These are phyloP conservation scores for Pleuronectes platessa DNA, from an alignment of 2,113 vertebrate genomes.

Conservation along the genomic window DNA sequence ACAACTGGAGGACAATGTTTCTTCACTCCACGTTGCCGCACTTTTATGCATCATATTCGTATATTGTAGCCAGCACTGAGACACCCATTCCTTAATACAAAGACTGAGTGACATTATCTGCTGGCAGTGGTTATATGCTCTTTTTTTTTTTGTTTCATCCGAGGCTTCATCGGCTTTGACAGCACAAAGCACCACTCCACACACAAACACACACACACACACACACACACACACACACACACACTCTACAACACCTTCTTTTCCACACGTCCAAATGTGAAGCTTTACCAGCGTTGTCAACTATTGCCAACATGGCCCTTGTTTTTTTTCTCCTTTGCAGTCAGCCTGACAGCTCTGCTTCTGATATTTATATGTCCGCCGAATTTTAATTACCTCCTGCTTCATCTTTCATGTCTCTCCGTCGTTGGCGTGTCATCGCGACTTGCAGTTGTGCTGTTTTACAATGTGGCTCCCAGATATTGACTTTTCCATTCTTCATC, in stretches of 20 bases:
- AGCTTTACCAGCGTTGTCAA: constrained; percentile 71
- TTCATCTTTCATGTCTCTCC: constrained; percentile 67
- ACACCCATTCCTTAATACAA: constrained; percentile 53
- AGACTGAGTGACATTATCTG: constrained; percentile 77
- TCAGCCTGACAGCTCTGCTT: constrained; percentile 72
- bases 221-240: constrained; percentile 30
- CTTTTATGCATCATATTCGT: constrained; percentile 32
- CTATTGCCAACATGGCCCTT: constrained; percentile 68
- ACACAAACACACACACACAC: constrained; percentile 7
- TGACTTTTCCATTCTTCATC: constrained; percentile 46
- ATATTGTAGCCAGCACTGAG: constrained; percentile 58
- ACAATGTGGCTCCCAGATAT: constrained; percentile 50
- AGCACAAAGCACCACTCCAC: constrained; percentile 55
- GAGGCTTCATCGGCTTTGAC: constrained; percentile 64
- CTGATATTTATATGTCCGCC: constrained; percentile 77
- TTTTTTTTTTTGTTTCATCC: constrained; percentile 29
- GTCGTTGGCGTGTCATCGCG: constrained; percentile 56
- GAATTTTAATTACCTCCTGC: constrained; percentile 76
- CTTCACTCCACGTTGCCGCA: constrained; percentile 17
- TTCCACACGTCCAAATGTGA: constrained; percentile 57
- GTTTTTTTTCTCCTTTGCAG: constrained; percentile 37
- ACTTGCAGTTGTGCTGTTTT: constrained; percentile 56
- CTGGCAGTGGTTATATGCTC: constrained; percentile 56
- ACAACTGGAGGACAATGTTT: constrained; percentile 36
- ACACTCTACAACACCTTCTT: constrained; percentile 33